Percentiles rank a stretch among this genome's conserved stretches.
Evolutionary conservation across 2,797 vertebrate species (phyloP).

Genomic region (Melanotaenia boesemani): DNA sequence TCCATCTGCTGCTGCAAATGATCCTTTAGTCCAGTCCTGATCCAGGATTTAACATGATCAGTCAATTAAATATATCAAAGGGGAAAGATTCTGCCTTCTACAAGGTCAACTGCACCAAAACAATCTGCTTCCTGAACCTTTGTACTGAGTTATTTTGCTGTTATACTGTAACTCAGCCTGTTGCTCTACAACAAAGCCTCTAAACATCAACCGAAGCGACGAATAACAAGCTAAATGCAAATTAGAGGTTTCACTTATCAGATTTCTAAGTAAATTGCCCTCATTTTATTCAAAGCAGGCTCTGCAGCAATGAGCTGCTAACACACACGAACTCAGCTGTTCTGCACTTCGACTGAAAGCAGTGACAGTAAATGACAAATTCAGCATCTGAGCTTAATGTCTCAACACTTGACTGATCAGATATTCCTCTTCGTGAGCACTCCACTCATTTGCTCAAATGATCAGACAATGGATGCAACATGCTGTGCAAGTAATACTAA

Average conservation of each 20-base stretch:
- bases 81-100: neutral
- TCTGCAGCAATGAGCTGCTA: constrained; percentile 8
- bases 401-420: neutral
- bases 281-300: constrained; percentile 38
- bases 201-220: neutral
- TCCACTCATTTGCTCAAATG: no score
- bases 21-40: neutral
- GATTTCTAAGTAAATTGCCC: constrained; percentile 11
- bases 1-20: neutral
- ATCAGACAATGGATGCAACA: neutral
- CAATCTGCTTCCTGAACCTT: neutral
- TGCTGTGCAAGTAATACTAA: neutral
- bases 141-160: neutral
- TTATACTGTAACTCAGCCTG: neutral
- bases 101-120: neutral
- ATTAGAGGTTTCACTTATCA: constrained; percentile 12
- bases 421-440: neutral
- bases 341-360: neutral
- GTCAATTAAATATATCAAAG: no score
- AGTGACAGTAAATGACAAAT: neutral
- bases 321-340: constrained; percentile 11
- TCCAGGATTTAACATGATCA: neutral
- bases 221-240: constrained; percentile 13
- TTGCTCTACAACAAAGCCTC: neutral
- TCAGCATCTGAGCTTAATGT: no score